These are phyloP conservation scores for Sebastes wilsoni DNA, from an alignment of 2,797 vertebrate genomes.

Conservation along the genomic window DNA sequence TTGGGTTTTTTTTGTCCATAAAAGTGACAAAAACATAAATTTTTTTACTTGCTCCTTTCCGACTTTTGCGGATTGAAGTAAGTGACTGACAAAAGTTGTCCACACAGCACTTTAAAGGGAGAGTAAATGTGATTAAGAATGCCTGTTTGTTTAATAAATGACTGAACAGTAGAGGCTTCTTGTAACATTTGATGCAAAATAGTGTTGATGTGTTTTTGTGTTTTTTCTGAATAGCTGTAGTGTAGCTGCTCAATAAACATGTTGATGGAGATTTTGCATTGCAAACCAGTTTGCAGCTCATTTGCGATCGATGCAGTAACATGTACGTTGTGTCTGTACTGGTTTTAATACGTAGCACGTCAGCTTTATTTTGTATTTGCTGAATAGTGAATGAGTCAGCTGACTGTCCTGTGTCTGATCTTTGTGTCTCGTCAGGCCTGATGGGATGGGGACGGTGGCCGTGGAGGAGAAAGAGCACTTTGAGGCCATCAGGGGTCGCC, in stretches of 20 bases:
- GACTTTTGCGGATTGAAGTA: not conserved
- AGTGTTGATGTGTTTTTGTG: no score
- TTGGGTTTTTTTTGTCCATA: not conserved
- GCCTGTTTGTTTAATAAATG: not conserved
- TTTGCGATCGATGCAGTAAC: no score
- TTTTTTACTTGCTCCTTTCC: not conserved
- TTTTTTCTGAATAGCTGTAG: no score
- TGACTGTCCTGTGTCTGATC: not conserved
- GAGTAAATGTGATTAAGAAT: not conserved
- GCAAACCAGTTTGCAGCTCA: no score
- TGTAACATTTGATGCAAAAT: not conserved
- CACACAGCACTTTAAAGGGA: not conserved
- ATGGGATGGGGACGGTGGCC: slow-evolving; percentile 95
- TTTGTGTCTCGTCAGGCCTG: slow-evolving; percentile 83
- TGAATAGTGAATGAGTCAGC: not conserved
- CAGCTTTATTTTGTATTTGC: not conserved
- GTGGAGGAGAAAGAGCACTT: slow-evolving; percentile 91
- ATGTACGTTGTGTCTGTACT: no score
- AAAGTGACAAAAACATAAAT: not conserved
- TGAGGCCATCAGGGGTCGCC: slow-evolving; percentile 88
- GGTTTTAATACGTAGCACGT: no score
- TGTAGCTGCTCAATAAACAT: no score
- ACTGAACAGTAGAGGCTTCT: not conserved
- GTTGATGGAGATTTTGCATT: no score
- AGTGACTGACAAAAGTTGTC: not conserved